These are phyloP conservation scores for Tetrao urogallus DNA, from an alignment of 2,113 vertebrate genomes.

Conservation along the genomic window DNA sequence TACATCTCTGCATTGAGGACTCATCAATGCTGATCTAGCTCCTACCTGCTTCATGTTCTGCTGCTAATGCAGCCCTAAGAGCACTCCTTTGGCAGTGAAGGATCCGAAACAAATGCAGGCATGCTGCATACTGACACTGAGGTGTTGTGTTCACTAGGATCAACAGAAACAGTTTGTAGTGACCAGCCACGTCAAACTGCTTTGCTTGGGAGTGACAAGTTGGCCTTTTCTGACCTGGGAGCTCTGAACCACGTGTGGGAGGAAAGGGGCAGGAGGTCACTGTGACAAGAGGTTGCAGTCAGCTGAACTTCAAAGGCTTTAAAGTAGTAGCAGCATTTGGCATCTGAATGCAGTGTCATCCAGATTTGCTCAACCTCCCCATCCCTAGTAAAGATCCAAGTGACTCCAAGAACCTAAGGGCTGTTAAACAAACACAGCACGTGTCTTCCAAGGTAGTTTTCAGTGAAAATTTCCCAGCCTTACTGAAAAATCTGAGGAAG, in stretches of 20 bases:
- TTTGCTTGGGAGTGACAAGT: neutral
- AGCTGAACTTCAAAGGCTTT: neutral
- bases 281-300: neutral
- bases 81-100: neutral
- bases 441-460: neutral
- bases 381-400: neutral
- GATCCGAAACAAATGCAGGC: neutral
- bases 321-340: neutral
- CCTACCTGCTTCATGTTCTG: neutral
- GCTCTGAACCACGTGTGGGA: neutral
- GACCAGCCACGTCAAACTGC: neutral
- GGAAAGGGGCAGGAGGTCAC: conserved; percentile 8
- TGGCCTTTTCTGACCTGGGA: neutral
- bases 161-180: neutral
- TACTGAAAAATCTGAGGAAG: neutral
- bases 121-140: neutral
- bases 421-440: neutral
- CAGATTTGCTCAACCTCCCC: neutral
- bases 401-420: neutral
- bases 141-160: neutral
- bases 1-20: neutral
- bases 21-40: neutral
- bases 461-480: neutral
- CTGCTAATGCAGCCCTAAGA: neutral
- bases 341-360: neutral